phyloP scores from a whole-genome alignment of 2,888 invertebrate genomes.

The Ommatoiulus sabulosus region DNA sequence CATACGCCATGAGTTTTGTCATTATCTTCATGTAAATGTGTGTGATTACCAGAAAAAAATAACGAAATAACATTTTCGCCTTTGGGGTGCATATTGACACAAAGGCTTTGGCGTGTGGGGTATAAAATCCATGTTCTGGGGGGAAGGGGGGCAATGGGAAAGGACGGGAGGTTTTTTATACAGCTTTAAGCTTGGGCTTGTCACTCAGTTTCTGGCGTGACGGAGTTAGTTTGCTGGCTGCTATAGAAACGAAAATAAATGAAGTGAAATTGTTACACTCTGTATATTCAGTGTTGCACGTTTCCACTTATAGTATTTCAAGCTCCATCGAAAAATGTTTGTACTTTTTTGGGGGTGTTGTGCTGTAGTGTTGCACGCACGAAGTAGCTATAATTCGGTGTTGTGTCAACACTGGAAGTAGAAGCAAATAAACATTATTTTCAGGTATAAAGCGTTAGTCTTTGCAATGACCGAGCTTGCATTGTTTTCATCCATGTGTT shows the following conservation, averaged over 20 bases:
- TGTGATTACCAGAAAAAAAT: constrained; percentile 52
- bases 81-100: constrained; percentile 50
- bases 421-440: no score
- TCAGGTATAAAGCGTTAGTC: no score
- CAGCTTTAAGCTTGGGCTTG: not conserved
- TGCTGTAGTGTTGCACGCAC: not conserved
- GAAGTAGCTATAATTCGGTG: not conserved
- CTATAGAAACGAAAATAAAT: not conserved
- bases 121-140: constrained; percentile 27
- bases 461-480: no score
- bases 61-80: constrained; percentile 45
- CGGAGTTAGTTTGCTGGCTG: not conserved
- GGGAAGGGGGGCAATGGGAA: not conserved
- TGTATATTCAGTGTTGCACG: not conserved
- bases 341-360: not conserved
- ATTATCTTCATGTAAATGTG: constrained; percentile 55
- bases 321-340: not conserved
- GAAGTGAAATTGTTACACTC: not conserved
- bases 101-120: constrained; percentile 40
- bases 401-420: no score
- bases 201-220: constrained; percentile 35
- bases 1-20: constrained; percentile 49
- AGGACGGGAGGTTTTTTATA: not conserved
- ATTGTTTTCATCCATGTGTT: no score
- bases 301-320: not conserved